Conservation (phyloP, 1,140 invertebrate genomes). For the Fopius arisanus region DNA sequence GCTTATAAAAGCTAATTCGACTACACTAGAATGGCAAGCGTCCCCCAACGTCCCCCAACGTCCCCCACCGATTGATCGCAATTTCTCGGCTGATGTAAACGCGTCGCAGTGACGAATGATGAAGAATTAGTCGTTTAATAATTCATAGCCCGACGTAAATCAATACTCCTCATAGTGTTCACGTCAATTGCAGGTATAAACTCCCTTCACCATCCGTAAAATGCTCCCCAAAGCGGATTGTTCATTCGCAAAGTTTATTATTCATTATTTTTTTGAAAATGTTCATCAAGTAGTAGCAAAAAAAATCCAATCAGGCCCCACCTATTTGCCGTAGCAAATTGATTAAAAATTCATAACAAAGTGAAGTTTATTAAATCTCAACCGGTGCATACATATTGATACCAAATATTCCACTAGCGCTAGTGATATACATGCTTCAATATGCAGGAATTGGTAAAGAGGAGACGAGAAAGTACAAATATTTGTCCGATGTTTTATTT, state of each 20-base stretch:
- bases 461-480: constrained; percentile 7
- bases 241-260: neutral
- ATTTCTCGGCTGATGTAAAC: neutral
- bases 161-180: neutral
- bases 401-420: neutral
- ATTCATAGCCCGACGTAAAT: neutral
- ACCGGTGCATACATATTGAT: neutral
- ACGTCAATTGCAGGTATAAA: neutral
- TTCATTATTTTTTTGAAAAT: neutral
- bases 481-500: neutral
- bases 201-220: neutral
- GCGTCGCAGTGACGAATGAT: constrained; percentile 2
- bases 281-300: neutral
- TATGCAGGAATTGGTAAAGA: constrained; percentile 7
- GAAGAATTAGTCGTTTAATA: constrained; percentile 1
- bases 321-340: neutral
- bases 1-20: neutral
- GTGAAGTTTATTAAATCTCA: neutral
- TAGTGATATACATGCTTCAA: neutral
- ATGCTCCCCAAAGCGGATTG: neutral
- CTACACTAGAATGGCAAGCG: neutral
- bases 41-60: neutral
- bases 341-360: neutral
- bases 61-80: neutral
- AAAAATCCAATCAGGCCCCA: neutral